These are phyloP conservation scores for Mirounga angustirostris DNA, from an alignment of 2,113 vertebrate species.

Conservation along the genomic window DNA sequence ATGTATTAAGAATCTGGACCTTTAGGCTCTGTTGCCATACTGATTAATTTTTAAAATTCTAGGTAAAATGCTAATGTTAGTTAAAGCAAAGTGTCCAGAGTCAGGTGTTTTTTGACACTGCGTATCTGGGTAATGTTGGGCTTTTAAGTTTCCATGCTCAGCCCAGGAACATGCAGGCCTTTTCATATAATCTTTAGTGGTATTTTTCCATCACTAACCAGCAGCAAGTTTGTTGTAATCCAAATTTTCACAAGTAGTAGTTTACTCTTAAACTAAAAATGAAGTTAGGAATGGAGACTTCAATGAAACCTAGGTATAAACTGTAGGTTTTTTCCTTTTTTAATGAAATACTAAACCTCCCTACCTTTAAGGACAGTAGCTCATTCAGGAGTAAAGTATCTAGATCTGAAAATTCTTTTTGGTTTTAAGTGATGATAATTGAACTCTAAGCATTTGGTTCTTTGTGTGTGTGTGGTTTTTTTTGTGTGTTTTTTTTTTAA, in stretches of 20 bases:
- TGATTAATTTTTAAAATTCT: neutral
- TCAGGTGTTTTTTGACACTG: neutral
- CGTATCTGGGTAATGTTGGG: neutral
- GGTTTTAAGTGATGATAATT: neutral
- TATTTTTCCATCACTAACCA: neutral
- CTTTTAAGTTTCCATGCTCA: neutral
- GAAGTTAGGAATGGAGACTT: neutral
- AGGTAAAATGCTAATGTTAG: neutral
- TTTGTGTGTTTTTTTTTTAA: neutral
- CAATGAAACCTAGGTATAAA: neutral
- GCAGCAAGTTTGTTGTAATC: neutral
- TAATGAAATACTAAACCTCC: neutral
- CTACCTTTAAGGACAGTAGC: neutral
- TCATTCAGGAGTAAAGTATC: neutral
- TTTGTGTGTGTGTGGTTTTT: neutral
- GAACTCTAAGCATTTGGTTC: neutral
- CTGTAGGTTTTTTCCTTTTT: neutral
- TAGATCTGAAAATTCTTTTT: neutral
- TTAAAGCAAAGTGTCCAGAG: neutral
- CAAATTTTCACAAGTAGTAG: neutral
- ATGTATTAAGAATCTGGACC: slow-evolving; percentile 22
- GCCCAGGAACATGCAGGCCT: neutral
- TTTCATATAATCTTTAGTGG: neutral
- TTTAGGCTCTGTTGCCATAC: neutral
- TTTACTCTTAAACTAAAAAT: slow-evolving; percentile 10